Base-by-base conservation (phyloP, 2,888 invertebrate genomes). In the Graphium colonna region DNA sequence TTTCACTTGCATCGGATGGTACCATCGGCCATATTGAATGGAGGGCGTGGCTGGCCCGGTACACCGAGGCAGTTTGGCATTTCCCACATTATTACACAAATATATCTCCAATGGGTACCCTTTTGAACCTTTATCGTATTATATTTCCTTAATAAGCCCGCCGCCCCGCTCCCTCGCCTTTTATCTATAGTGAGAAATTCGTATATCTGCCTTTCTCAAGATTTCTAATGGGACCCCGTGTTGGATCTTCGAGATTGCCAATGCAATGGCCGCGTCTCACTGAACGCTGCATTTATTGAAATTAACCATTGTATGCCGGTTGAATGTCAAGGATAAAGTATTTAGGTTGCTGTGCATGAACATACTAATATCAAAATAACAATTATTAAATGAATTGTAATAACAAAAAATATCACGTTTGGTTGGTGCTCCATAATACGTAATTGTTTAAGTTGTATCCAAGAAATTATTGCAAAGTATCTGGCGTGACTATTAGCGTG, bases 1-100 rank as follows among this genome's bases (percentile, higher is more conserved):
- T 44, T 51, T 42, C 36, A 42, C 17, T 21, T 13, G 36, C 10
- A 31, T 31, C 8, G 9, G 31, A 3, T 7, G 31, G 21, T 21
- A 21, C 2, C 21, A 21, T 21, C 21, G 8, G 28, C 39, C 18
- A 43, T 21, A 48, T 8, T 16, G 33, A 40, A 49, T 17, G 40
- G 40, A 33, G 45, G 54, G 49, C 54, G 49, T 54, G 54, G 39
- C 18, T 1, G 16, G 21, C 18, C 28, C 18, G 41, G 17, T 39
- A 44, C 44, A 47, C 38, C 52, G 31, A 36, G 40, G 15, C 44
- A 49, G 54, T 54, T 45, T 49, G 54, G 15, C 54, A 54, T 54
- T 54, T 54, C 54, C 49, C 54, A 54, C 54, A 54, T 54, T 54
- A 54, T 45, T 33, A 50, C 45, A 54, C 44, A 43, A 54, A 50